A percentile compares a stretch with the other conserved stretches of the same genome.
These are phyloP conservation scores for Macropodus opercularis DNA, from an alignment of 2,797 vertebrate genomes.

Conservation along the genomic window DNA sequence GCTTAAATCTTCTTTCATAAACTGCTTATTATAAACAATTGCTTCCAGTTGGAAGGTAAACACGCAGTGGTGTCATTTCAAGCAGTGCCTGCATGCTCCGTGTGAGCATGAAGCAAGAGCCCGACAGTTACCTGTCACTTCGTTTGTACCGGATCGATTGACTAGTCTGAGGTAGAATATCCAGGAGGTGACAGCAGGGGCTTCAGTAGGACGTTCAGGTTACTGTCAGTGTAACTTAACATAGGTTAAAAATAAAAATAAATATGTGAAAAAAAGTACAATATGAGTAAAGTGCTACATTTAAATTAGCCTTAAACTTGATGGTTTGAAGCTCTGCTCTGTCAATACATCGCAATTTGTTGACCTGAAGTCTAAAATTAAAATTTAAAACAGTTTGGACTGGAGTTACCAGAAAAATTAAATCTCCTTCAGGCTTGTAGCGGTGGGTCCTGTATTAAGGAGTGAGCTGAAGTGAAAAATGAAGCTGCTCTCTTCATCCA, in stretches of 20 bases:
- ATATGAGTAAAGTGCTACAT: no score
- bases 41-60: constrained; percentile 39
- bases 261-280: no score
- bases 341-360: no score
- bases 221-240: no score
- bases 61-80: constrained; percentile 5
- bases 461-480: background rate
- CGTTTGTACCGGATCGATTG: constrained; percentile 4
- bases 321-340: no score
- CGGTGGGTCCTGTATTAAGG: background rate
- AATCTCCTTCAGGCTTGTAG: background rate
- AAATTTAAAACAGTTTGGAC: background rate
- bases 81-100: background rate
- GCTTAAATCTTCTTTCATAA: constrained; percentile 35
- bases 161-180: background rate
- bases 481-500: background rate
- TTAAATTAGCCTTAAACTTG: no score
- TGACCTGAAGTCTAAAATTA: no score
- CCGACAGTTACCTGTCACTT: background rate
- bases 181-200: background rate
- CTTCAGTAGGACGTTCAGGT: no score
- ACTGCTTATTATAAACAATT: constrained; percentile 24
- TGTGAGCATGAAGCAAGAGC: background rate
- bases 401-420: background rate
- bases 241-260: no score